A percentile compares a stretch with the other conserved stretches of the same genome.
Evolutionary conservation across 2,113 vertebrate genomes (phyloP).

Genomic region (Calypte anna): DNA sequence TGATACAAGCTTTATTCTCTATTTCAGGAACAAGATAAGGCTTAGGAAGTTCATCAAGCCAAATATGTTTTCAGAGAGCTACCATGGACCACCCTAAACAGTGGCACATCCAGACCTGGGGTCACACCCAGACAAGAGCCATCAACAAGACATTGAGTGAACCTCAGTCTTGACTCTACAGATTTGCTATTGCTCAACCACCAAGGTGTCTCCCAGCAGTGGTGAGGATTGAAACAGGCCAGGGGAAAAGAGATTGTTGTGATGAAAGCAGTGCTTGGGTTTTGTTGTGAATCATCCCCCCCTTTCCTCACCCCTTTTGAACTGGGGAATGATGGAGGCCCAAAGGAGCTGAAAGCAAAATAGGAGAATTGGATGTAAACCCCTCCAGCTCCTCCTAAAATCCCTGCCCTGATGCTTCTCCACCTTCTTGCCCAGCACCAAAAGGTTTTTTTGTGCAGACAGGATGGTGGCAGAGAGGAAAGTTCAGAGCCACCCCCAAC

Average conservation of each 20-base stretch:
- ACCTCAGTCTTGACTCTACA: not conserved
- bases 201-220: not conserved
- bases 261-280: not conserved
- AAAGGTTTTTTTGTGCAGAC: not conserved
- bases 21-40: conserved; percentile 26
- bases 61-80: not conserved
- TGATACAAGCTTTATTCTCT: conserved; percentile 47
- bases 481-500: not conserved
- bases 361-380: not conserved
- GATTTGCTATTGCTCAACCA: not conserved
- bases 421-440: not conserved
- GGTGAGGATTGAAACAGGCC: fast-evolving
- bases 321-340: not conserved
- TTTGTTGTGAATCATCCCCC: not conserved
- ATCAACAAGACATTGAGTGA: not conserved
- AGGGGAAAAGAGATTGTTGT: not conserved
- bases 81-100: not conserved
- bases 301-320: not conserved
- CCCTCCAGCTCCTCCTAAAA: not conserved
- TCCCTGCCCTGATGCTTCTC: not conserved
- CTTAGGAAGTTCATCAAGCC: conserved; percentile 25
- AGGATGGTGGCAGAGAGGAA: fast-evolving
- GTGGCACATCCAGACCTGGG: not conserved
- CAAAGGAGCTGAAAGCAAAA: not conserved
- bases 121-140: conserved; percentile 3